Evolutionary conservation across 2,888 invertebrate genomes (phyloP), one percentile per base, ranked within the genome.

Genomic region (Catonia carolina): DNA sequence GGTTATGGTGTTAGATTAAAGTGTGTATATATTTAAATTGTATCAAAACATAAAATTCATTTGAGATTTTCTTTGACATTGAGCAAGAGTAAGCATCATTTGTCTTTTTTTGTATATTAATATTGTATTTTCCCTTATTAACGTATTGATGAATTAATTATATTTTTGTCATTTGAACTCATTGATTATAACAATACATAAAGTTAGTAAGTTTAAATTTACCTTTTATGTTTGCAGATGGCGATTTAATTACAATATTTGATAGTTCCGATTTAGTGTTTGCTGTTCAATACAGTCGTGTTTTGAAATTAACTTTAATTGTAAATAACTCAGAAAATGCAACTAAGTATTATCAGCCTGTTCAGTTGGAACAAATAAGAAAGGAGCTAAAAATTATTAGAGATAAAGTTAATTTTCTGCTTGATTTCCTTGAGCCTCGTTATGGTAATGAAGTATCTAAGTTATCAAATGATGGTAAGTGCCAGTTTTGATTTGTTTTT

Each of bases 211-310:
- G n/a, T n/a, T n/a, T n/a, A n/a, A n/a, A n/a, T n/a, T n/a, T n/a
- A n/a, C n/a, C n/a, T 52, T 60, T 37, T 58, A 60, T 55, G 60
- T 58, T 72, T 74, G 18, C 73, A 83, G 85, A 85, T 77, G 82
- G 81, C 53, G 85, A 85, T 70, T 71, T 85, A 64, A 80, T 85
- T 61, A 84, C 84, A 45, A 83, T 85, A 65, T 81, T 81, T 71
- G 84, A 84, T 70, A 82, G 81, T 67, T 79, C 82, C 31, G 85
- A 85, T 71, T 71, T 85, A 60, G 77, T 82, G 1, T 84, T 83
- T 75, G 84, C 84, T 27, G 81, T 85, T 63, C 82, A 83, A 66
- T 82, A 80, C 66, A 82, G 81, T 66, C 75, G 82, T 35, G 79
- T 83, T 60, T 71, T 84, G 57, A 83, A 82, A 68, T 72, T 84